Conservation (phyloP, 2,888 invertebrate species). For the Lycocerus yunnanus region DNA sequence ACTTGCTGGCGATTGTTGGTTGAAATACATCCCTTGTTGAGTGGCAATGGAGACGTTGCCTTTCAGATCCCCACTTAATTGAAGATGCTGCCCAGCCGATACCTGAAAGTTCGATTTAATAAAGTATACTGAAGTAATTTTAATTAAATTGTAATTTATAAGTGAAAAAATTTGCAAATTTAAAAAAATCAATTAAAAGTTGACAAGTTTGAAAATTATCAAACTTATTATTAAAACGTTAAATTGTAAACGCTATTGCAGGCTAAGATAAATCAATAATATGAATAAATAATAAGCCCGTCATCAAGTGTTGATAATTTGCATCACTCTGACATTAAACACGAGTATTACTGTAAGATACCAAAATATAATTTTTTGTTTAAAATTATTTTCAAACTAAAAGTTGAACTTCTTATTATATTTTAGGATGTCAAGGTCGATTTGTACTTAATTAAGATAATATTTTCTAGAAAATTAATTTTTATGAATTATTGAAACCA, state of each 20-base stretch:
- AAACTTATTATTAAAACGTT: no score
- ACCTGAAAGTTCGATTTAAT: conserved; percentile 61
- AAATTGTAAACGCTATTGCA: not conserved
- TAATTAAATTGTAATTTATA: no score
- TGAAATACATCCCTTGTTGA: conserved; percentile 82
- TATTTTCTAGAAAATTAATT: not conserved
- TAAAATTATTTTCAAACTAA: not conserved
- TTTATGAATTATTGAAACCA: not conserved
- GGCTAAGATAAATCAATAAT: not conserved
- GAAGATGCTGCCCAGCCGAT: conserved; percentile 85
- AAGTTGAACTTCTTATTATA: not conserved
- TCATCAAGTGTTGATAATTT: not conserved
- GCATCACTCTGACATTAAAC: not conserved
- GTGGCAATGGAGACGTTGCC: conserved; percentile 81
- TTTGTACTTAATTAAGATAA: not conserved
- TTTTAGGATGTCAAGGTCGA: not conserved
- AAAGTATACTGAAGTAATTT: no score
- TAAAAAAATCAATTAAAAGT: no score
- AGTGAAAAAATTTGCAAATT: no score
- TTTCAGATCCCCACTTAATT: conserved; percentile 73
- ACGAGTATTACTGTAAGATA: not conserved
- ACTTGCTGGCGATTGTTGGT: conserved; percentile 51
- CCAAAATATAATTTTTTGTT: not conserved
- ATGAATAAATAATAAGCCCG: not conserved
- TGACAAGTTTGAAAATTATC: no score